Percentiles rank a stretch among this genome's conserved stretches.
Evolutionary conservation across 1,140 invertebrate genomes (phyloP).

Genomic region (Zaprionus ornatus): DNA sequence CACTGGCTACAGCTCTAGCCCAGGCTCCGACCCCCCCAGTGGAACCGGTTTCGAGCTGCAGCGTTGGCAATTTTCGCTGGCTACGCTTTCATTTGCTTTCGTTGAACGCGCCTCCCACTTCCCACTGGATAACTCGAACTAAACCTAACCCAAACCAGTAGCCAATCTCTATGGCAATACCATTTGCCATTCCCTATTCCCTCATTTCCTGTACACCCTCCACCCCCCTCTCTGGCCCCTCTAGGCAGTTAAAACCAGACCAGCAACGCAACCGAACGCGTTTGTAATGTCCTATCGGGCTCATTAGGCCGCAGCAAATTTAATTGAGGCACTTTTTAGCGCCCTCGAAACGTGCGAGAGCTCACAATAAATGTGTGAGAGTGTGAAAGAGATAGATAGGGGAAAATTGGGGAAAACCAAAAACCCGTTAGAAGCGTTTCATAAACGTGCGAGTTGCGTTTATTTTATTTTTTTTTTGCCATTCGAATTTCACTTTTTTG

Average conservation of each 20-base stretch:
- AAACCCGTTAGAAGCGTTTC: not conserved
- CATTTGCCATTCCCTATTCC: not conserved
- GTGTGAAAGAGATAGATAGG: not conserved
- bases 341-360: not conserved
- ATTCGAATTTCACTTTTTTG: not conserved
- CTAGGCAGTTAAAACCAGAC: not conserved
- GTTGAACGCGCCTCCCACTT: conserved; percentile 14
- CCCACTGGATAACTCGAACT: not conserved
- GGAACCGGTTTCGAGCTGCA: conserved; percentile 51
- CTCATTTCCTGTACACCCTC: not conserved
- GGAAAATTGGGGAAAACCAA: not conserved
- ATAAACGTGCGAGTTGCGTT: not conserved
- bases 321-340: conserved; percentile 34
- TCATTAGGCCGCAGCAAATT: conserved; percentile 42
- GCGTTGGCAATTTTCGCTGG: conserved; percentile 65
- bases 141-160: not conserved
- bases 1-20: conserved; percentile 12
- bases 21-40: not conserved
- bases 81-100: conserved; percentile 47
- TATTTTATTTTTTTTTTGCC: conserved; percentile 9
- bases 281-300: conserved; percentile 32
- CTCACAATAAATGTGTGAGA: not conserved
- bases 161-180: not conserved
- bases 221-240: not conserved
- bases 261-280: conserved; percentile 3